A percentile compares a stretch with the other conserved stretches of the same genome.
These are phyloP conservation scores for Blera fallax DNA, from an alignment of 2,888 invertebrate species.

Conservation along the genomic window DNA sequence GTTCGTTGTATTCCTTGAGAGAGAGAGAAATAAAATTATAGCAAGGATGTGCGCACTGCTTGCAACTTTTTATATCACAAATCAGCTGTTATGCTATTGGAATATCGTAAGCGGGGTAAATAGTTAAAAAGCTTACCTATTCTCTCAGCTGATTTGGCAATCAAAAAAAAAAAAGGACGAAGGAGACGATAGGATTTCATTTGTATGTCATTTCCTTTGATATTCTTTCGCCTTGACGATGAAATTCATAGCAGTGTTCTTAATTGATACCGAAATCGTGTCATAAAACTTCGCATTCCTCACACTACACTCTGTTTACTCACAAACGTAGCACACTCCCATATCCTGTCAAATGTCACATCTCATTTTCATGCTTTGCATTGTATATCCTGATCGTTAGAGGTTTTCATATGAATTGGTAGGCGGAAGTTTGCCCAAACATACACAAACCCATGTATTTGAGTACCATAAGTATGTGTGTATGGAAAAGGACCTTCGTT, in stretches of 20 bases:
- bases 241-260: conserved; percentile 25
- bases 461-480: not conserved
- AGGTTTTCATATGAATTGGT: conserved; percentile 6
- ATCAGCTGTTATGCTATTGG: conserved; percentile 51
- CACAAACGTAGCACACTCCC: not conserved
- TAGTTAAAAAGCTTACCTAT: conserved; percentile 4
- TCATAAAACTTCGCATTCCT: conserved; percentile 13
- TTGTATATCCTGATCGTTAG: conserved; percentile 22
- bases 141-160: conserved; percentile 36
- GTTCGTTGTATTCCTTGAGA: not conserved
- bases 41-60: conserved; percentile 11
- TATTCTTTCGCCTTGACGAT: not conserved
- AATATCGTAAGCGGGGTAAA: conserved; percentile 59
- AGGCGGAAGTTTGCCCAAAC: conserved; percentile 16
- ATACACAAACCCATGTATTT: not conserved
- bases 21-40: conserved; percentile 21
- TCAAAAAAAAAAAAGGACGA: not conserved
- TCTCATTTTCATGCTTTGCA: conserved; percentile 1
- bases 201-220: not conserved
- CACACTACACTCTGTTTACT: not conserved
- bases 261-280: conserved; percentile 59
- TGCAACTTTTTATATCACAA: conserved; percentile 17
- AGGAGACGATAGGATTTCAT: not conserved
- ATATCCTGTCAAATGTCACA: conserved; percentile 34
- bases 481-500: conserved; percentile 6